These are phyloP conservation scores for Drosophila mayaguana DNA, from an alignment of 2,888 invertebrate genomes.

Conservation along the genomic window DNA sequence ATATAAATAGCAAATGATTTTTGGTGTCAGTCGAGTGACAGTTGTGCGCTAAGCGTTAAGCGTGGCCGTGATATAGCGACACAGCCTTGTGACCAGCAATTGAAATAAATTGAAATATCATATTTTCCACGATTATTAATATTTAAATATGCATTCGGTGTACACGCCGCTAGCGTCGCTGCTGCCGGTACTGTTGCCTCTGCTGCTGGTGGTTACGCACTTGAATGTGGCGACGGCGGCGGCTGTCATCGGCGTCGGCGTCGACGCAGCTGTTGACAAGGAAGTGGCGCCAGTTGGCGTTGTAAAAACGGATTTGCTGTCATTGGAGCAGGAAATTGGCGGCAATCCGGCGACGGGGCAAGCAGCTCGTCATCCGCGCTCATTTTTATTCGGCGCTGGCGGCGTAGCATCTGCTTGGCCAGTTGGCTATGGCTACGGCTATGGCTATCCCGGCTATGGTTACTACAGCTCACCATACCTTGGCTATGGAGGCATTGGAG, in stretches of 20 bases:
- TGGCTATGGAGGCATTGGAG: slow-evolving; percentile 46
- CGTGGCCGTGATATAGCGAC: slow-evolving; percentile 21
- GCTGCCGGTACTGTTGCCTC: slow-evolving; percentile 10
- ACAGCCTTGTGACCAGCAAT: slow-evolving; percentile 43
- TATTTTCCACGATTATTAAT: slow-evolving; percentile 51
- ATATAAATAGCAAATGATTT: slow-evolving; percentile 61
- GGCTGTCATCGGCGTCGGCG: slow-evolving; percentile 38
- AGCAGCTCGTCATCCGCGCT: slow-evolving; percentile 48
- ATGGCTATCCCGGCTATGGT: slow-evolving; percentile 35
- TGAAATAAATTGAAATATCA: slow-evolving; percentile 59
- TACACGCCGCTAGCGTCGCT: slow-evolving; percentile 24
- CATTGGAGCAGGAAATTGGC: slow-evolving; percentile 76
- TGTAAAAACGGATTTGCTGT: slow-evolving; percentile 76
- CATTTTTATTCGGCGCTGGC: slow-evolving; percentile 42
- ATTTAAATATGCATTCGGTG: slow-evolving; percentile 64
- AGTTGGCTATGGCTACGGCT: slow-evolving; percentile 50
- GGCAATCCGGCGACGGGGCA: slow-evolving; percentile 54
- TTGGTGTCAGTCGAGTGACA: slow-evolving; percentile 43
- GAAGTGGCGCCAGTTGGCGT: slow-evolving; percentile 74
- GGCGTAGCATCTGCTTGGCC: slow-evolving; percentile 48
- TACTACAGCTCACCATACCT: slow-evolving; percentile 32
- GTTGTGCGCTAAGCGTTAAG: slow-evolving; percentile 52
- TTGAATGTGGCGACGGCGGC: slow-evolving; percentile 53
- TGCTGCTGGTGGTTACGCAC: slow-evolving; percentile 50
- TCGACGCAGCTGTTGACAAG: slow-evolving; percentile 69